These are phyloP conservation scores for Rhinichthys klamathensis DNA, from an alignment of 2,113 vertebrate species.

Conservation along the genomic window DNA sequence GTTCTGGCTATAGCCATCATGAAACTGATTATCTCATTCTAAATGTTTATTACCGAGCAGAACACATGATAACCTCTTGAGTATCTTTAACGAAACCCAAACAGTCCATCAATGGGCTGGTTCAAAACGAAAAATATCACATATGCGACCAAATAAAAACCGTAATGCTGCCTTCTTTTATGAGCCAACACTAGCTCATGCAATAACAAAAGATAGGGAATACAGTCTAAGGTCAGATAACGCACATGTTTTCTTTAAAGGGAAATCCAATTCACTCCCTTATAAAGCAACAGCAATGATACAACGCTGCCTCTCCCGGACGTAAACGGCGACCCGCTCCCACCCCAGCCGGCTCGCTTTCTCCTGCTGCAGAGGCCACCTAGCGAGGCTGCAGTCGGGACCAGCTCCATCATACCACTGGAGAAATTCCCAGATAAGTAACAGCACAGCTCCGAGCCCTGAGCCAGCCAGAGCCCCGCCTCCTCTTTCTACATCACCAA, in stretches of 20 bases:
- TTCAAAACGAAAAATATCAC: slow-evolving; percentile 24
- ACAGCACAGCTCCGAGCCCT: slow-evolving; percentile 66
- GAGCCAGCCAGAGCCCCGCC: slow-evolving; percentile 62
- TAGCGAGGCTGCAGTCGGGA: slow-evolving; percentile 53
- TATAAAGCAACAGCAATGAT: slow-evolving; percentile 61
- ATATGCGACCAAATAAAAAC: background rate
- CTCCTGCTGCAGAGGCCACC: slow-evolving; percentile 48
- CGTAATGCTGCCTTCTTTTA: slow-evolving; percentile 34
- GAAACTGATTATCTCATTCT: background rate
- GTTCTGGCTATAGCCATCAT: background rate
- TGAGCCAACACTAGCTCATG: slow-evolving; percentile 38
- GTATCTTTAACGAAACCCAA: slow-evolving; percentile 11
- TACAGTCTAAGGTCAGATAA: slow-evolving; percentile 37
- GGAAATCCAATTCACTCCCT: slow-evolving; percentile 51
- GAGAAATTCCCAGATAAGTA: slow-evolving; percentile 81
- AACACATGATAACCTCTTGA: background rate
- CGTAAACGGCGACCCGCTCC: slow-evolving; percentile 25
- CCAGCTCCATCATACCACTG: slow-evolving; percentile 70
- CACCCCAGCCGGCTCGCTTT: slow-evolving; percentile 27
- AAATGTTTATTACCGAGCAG: slow-evolving; percentile 13
- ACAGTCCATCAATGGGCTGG: slow-evolving; percentile 16
- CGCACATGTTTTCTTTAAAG: slow-evolving; percentile 21
- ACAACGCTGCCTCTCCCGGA: slow-evolving; percentile 53
- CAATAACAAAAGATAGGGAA: slow-evolving; percentile 35
- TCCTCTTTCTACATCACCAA: slow-evolving; percentile 63